Evolutionary conservation across 2,113 vertebrate genomes (phyloP).

Genomic region (Mormyrus iriodes): DNA sequence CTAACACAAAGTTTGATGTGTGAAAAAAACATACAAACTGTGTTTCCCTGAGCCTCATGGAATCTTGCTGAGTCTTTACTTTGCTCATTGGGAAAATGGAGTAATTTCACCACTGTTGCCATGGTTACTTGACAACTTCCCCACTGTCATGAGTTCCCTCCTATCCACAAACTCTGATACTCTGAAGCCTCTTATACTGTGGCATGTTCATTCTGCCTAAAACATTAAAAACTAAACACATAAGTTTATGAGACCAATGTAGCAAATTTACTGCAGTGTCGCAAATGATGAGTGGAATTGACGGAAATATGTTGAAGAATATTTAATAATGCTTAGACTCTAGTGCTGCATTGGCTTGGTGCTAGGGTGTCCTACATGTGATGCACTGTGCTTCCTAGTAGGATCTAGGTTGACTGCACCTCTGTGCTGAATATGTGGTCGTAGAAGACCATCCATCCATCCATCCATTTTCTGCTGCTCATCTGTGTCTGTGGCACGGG

Average conservation of each 20-base stretch:
- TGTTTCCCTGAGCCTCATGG: background rate
- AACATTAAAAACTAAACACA: background rate
- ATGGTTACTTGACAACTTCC: background rate
- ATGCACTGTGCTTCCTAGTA: background rate
- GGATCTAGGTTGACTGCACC: background rate
- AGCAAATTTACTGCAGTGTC: background rate
- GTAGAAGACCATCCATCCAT: background rate
- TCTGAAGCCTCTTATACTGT: background rate
- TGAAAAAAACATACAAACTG: conserved; percentile 2
- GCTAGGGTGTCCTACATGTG: background rate
- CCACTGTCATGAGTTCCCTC: background rate
- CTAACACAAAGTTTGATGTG: background rate
- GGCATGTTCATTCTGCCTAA: background rate
- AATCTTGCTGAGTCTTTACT: background rate
- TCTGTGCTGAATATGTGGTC: background rate
- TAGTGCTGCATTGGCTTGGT: background rate
- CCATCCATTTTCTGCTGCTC: background rate
- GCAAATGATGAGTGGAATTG: background rate
- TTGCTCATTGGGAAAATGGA: background rate
- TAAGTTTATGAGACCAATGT: background rate
- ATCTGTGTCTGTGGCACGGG: background rate
- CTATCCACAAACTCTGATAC: background rate
- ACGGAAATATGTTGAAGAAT: background rate
- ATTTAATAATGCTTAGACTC: background rate
- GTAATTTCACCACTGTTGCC: background rate